Percentiles rank a stretch among this genome's conserved stretches.
These are phyloP conservation scores for Leucopsar rothschildi DNA, from an alignment of 2,113 vertebrate species.

Conservation along the genomic window DNA sequence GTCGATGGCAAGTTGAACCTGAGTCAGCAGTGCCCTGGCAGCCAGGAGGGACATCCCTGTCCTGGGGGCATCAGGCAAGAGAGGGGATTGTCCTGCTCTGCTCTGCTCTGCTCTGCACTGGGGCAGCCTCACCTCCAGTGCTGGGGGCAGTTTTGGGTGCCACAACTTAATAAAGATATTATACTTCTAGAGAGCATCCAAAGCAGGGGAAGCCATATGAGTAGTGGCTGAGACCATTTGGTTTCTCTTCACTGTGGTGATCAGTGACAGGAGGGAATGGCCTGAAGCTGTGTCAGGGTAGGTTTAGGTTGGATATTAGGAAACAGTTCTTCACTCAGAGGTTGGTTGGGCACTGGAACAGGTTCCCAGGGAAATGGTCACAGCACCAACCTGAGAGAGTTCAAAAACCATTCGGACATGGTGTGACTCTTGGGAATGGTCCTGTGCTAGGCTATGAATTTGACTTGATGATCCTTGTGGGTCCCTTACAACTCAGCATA, in stretches of 20 bases:
- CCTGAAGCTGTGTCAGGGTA: not conserved
- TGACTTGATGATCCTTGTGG: not conserved
- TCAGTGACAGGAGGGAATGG: not conserved
- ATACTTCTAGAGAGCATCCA: not conserved
- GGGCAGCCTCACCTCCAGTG: fast-evolving
- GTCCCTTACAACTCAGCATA: not conserved
- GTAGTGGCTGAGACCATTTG: not conserved
- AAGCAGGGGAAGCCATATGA: not conserved
- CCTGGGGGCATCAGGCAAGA: not conserved
- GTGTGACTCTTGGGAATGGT: not conserved
- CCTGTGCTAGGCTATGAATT: not conserved
- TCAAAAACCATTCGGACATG: not conserved
- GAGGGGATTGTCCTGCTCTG: not conserved
- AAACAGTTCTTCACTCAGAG: not conserved
- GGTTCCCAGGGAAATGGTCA: not conserved
- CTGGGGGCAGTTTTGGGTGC: not conserved
- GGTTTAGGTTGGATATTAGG: not conserved
- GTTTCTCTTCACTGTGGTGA: not conserved
- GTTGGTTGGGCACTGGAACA: not conserved
- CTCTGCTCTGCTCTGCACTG: not conserved
- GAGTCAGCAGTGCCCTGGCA: not conserved
- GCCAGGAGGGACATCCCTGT: fast-evolving
- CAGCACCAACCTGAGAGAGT: not conserved
- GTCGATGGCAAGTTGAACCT: not conserved
- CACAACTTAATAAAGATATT: not conserved